Conservation (phyloP, 2,888 invertebrate species). For the Platypus cylindrus region DNA sequence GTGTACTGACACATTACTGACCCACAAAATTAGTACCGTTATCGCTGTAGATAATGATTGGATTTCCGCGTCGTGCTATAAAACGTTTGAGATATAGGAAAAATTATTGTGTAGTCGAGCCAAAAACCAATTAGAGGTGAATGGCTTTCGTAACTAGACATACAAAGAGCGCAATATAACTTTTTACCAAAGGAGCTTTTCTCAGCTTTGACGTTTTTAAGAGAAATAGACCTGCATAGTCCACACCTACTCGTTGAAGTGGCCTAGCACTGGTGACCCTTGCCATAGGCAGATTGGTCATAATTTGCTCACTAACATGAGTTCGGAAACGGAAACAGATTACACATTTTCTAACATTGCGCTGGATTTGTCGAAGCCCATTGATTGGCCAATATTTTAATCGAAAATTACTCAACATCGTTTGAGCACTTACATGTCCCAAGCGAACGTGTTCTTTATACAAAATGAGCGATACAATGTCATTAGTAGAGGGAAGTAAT, state of each 20-base stretch:
- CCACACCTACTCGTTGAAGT: constrained; percentile 15
- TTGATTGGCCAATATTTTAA: constrained; percentile 13
- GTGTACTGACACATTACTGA: constrained; percentile 2
- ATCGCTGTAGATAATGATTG: constrained; percentile 6
- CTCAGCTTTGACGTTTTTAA: constrained; percentile 13
- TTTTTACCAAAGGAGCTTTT: constrained; percentile 9
- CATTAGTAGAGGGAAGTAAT: constrained; percentile 8
- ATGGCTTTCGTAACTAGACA: no score
- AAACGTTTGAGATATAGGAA: constrained; percentile 9
- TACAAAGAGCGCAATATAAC: constrained; percentile 7
- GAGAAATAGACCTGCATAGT: constrained; percentile 15
- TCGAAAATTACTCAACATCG: constrained; percentile 9
- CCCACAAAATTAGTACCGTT: no score
- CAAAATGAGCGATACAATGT: constrained; percentile 5
- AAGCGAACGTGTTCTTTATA: constrained; percentile 7
- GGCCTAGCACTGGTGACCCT: constrained; percentile 10
- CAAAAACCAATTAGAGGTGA: constrained; percentile 9
- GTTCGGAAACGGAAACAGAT: constrained; percentile 13
- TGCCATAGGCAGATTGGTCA: constrained; percentile 12
- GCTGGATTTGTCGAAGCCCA: constrained; percentile 9
- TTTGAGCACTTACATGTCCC: constrained; percentile 9
- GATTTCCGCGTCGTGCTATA: constrained; percentile 10
- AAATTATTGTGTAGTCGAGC: constrained; percentile 8
- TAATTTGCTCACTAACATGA: constrained; percentile 7
- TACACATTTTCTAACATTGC: constrained; percentile 11